Conservation (phyloP, 1,140 invertebrate genomes). For the Linepithema humile region DNA sequence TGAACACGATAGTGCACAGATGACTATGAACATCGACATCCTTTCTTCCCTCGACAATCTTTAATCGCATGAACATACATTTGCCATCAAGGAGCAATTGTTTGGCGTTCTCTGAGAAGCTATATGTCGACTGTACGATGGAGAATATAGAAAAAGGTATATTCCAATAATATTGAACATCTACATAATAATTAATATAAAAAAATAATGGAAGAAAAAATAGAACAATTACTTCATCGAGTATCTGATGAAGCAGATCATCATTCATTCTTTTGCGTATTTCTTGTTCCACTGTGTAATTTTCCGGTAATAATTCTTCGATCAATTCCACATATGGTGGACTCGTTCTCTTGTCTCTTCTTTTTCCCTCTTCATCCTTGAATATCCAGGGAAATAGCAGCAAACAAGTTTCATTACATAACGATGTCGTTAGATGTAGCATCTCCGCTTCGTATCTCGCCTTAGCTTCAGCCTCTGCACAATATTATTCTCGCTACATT, state of each 20-base stretch:
- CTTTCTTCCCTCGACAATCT: slow-evolving; percentile 67
- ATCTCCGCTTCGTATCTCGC: slow-evolving; percentile 80
- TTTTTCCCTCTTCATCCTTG: slow-evolving; percentile 81
- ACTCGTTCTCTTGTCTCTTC: slow-evolving; percentile 78
- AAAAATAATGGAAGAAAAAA: no score
- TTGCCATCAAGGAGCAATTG: slow-evolving; percentile 79
- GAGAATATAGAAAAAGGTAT: not conserved
- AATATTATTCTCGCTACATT: not conserved
- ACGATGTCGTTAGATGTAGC: slow-evolving; percentile 72
- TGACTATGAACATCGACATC: slow-evolving; percentile 76
- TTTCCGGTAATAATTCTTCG: slow-evolving; percentile 77
- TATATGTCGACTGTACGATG: slow-evolving; percentile 73
- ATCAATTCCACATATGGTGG: slow-evolving; percentile 79
- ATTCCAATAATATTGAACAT: not conserved
- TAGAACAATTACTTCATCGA: slow-evolving; percentile 78
- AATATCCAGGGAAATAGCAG: slow-evolving; percentile 82
- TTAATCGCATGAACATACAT: slow-evolving; percentile 79
- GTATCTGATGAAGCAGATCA: slow-evolving; percentile 73
- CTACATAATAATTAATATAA: not conserved
- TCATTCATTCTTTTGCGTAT: slow-evolving; percentile 76
- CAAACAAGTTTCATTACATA: slow-evolving; percentile 77
- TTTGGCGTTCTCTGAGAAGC: slow-evolving; percentile 71
- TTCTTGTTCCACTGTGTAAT: slow-evolving; percentile 79
- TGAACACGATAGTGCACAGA: slow-evolving; percentile 77
- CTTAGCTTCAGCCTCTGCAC: slow-evolving; percentile 75